These are phyloP conservation scores for Dendrocopos noguchii DNA, from an alignment of 2,113 vertebrate genomes.

Conservation along the genomic window DNA sequence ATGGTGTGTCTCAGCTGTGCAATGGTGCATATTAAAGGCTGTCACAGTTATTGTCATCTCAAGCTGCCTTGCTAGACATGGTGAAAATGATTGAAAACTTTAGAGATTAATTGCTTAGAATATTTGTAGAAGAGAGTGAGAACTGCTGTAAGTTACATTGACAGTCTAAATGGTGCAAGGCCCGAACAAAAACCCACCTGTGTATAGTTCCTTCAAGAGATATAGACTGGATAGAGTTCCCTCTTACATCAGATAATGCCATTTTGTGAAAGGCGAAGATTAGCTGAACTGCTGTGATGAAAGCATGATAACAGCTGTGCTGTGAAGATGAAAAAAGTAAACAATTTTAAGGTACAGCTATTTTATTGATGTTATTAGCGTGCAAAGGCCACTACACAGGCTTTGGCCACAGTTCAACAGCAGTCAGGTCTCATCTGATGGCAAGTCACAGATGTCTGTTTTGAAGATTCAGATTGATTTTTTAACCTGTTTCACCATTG, in stretches of 20 bases:
- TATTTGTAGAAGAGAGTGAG: not conserved
- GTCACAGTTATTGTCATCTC: not conserved
- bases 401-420: not conserved
- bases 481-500: not conserved
- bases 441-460: not conserved
- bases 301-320: not conserved
- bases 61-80: not conserved
- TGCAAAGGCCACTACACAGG: no score
- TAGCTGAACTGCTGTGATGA: not conserved
- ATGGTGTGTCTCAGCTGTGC: not conserved
- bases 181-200: fast-evolving
- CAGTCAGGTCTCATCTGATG: not conserved
- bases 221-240: not conserved
- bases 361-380: not conserved
- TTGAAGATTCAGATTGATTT: not conserved
- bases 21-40: not conserved
- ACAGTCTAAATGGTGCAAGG: fast-evolving
- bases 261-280: not conserved
- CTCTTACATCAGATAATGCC: not conserved
- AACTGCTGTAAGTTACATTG: not conserved
- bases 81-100: not conserved
- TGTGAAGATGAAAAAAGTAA: not conserved
- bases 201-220: not conserved
- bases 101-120: not conserved
- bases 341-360: not conserved